phyloP scores from a whole-genome alignment of 1,140 invertebrate species.

The Hylyphantes graminicola region DNA sequence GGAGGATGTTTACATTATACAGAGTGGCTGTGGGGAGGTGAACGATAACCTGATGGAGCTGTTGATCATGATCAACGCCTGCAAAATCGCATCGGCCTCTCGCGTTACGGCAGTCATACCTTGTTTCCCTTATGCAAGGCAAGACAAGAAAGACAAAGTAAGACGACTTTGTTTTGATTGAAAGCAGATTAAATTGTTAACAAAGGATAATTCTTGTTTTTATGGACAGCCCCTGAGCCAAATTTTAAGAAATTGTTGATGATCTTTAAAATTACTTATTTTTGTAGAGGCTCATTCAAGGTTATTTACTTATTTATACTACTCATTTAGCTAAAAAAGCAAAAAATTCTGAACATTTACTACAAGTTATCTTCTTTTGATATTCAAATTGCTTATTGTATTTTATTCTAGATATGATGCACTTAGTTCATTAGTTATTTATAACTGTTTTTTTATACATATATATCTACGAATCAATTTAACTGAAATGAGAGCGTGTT shows the following conservation, averaged over 20 bases:
- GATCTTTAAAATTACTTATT: too few relatives aligned
- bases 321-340: too few relatives aligned
- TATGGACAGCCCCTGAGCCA: too few relatives aligned
- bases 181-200: not conserved
- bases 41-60: slow-evolving; percentile 99
- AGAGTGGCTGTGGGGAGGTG: slow-evolving; percentile 96
- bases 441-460: too few relatives aligned
- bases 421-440: too few relatives aligned
- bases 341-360: too few relatives aligned
- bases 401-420: too few relatives aligned
- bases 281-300: not conserved
- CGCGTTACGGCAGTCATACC: slow-evolving; percentile 99
- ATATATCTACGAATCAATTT: too few relatives aligned
- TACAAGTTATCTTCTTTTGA: too few relatives aligned
- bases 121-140: slow-evolving; percentile 97
- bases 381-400: too few relatives aligned
- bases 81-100: slow-evolving; percentile 99
- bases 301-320: not conserved
- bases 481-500: too few relatives aligned
- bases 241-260: too few relatives aligned
- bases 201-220: not conserved
- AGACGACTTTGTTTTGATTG: slow-evolving; percentile 54
- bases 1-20: slow-evolving; percentile 99
- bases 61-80: slow-evolving; percentile 99
- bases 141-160: slow-evolving; percentile 99